These are phyloP conservation scores for Clupea harengus DNA, from an alignment of 2,113 vertebrate species.

Conservation along the genomic window DNA sequence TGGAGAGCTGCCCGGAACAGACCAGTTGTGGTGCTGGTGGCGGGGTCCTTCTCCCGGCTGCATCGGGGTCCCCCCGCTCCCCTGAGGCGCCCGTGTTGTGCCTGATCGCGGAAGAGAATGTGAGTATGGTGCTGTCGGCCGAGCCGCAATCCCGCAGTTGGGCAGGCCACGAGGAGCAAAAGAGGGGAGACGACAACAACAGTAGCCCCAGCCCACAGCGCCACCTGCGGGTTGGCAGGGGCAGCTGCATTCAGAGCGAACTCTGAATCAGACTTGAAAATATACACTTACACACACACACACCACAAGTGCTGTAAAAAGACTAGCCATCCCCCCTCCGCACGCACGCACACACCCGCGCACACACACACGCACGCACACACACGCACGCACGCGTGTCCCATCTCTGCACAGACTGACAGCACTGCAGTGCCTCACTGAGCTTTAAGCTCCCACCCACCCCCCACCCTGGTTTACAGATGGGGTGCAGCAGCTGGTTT, in stretches of 20 bases:
- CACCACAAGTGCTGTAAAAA: slow-evolving; percentile 7
- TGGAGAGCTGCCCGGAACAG: slow-evolving; percentile 81
- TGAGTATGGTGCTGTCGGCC: slow-evolving; percentile 53
- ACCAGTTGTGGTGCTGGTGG: background rate
- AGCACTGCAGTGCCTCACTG: slow-evolving; percentile 1
- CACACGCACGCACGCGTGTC: background rate
- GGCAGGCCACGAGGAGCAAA: slow-evolving; percentile 69
- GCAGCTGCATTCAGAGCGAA: slow-evolving; percentile 89
- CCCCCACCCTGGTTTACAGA: background rate
- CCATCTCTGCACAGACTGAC: background rate
- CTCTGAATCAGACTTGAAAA: slow-evolving; percentile 72
- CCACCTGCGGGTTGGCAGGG: slow-evolving; percentile 68
- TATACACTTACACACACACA: background rate
- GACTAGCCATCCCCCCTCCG: background rate
- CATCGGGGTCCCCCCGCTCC: slow-evolving; percentile 58
- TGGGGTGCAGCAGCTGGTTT: background rate
- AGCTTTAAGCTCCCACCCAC: background rate
- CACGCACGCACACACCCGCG: background rate
- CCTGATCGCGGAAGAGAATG: slow-evolving; percentile 80
- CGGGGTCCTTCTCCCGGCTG: slow-evolving; percentile 30
- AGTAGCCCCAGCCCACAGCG: slow-evolving; percentile 10
- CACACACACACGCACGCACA: background rate
- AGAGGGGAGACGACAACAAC: slow-evolving; percentile 54
- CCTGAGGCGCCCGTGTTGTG: slow-evolving; percentile 73
- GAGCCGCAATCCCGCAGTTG: slow-evolving; percentile 62